phyloP scores from a whole-genome alignment of 2,113 vertebrate species.

The Labeo rohita region DNA sequence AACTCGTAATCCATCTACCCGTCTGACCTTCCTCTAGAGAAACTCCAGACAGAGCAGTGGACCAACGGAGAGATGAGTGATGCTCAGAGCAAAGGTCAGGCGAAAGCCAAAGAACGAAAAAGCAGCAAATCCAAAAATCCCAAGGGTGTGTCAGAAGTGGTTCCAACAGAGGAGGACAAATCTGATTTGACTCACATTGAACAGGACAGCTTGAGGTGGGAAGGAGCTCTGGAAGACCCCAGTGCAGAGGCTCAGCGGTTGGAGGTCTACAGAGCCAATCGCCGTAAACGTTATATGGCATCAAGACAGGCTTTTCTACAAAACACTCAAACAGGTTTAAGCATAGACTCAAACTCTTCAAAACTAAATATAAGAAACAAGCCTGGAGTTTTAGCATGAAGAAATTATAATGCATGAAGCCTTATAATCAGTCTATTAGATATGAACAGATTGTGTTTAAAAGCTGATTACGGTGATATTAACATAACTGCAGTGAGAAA shows the following conservation, averaged over 20 bases:
- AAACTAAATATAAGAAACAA: slow-evolving; percentile 25
- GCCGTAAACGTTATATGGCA: slow-evolving; percentile 79
- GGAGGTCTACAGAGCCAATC: slow-evolving; percentile 75
- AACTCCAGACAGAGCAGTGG: slow-evolving; percentile 57
- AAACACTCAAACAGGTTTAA: slow-evolving; percentile 17
- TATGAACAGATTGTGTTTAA: not conserved
- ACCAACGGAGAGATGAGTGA: slow-evolving; percentile 48
- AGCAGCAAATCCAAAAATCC: slow-evolving; percentile 36
- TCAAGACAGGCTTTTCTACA: slow-evolving; percentile 70
- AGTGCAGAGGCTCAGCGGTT: slow-evolving; percentile 82
- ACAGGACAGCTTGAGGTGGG: slow-evolving; percentile 84
- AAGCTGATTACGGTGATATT: not conserved
- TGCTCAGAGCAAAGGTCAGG: slow-evolving; percentile 43
- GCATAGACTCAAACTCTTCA: slow-evolving; percentile 12
- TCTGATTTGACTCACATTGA: slow-evolving; percentile 57
- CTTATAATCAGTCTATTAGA: not conserved
- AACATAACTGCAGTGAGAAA: not conserved
- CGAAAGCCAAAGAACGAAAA: slow-evolving; percentile 48
- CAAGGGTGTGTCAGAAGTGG: slow-evolving; percentile 27
- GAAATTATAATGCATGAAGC: not conserved
- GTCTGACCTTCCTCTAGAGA: slow-evolving; percentile 65
- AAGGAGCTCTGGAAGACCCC: slow-evolving; percentile 80
- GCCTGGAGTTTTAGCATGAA: slow-evolving; percentile 2
- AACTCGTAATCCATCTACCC: slow-evolving; percentile 31
- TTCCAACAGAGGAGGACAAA: not conserved